phyloP scores from a whole-genome alignment of 2,888 invertebrate genomes.

The Acanthoscelides obtectus region DNA sequence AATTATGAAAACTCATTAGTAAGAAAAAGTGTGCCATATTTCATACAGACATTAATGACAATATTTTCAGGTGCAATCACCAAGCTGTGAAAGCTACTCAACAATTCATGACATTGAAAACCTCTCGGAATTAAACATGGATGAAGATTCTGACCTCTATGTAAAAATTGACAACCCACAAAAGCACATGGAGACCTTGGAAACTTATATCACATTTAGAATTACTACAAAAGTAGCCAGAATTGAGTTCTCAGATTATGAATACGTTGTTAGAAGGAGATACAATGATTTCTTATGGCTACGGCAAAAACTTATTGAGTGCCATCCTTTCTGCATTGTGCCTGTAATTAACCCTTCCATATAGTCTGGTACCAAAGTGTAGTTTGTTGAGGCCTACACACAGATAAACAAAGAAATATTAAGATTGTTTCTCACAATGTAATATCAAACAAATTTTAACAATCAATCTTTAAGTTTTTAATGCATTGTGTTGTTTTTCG shows the following conservation, averaged over 20 bases:
- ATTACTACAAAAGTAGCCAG: constrained; percentile 64
- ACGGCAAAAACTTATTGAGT: constrained; percentile 58
- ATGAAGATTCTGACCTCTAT: constrained; percentile 56
- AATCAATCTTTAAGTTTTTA: too few relatives aligned
- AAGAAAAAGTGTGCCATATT: constrained; percentile 15
- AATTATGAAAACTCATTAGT: constrained; percentile 43
- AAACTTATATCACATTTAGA: constrained; percentile 66
- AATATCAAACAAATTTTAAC: too few relatives aligned
- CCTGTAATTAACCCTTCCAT: constrained; percentile 53
- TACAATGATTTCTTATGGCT: constrained; percentile 73
- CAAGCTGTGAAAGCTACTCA: constrained; percentile 58
- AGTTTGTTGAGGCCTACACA: too few relatives aligned
- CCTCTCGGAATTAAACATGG: constrained; percentile 52
- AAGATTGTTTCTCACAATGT: too few relatives aligned
- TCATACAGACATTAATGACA: background rate
- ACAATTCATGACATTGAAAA: constrained; percentile 56
- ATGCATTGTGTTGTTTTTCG: too few relatives aligned
- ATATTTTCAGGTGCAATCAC: constrained; percentile 51
- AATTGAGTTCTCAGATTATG: constrained; percentile 58
- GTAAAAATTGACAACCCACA: constrained; percentile 69
- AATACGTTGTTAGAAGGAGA: constrained; percentile 61
- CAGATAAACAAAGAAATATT: too few relatives aligned
- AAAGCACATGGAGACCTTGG: constrained; percentile 65
- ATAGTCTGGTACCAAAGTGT: too few relatives aligned
- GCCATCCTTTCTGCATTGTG: constrained; percentile 62